These are phyloP conservation scores for Colletes collaris DNA, from an alignment of 2,888 invertebrate genomes.

Conservation along the genomic window DNA sequence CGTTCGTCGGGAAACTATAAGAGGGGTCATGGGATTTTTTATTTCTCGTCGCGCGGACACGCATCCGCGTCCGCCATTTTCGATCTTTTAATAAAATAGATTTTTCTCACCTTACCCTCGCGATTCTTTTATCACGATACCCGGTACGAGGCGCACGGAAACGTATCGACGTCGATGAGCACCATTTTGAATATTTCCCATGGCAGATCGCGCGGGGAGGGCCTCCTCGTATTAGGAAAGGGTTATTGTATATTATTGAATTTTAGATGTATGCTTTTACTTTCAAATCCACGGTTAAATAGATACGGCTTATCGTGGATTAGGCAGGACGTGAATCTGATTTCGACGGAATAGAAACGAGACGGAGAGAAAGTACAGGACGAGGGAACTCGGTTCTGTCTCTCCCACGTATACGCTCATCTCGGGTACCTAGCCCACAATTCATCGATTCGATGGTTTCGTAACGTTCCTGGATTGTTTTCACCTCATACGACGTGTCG, in stretches of 20 bases:
- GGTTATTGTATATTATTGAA: not conserved
- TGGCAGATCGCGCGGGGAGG: too few species aligned
- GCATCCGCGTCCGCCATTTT: too few species aligned
- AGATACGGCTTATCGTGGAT: constrained; percentile 1
- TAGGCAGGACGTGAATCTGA: constrained; percentile 44
- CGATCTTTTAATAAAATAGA: too few species aligned
- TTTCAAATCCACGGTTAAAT: not conserved
- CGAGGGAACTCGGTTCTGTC: constrained; percentile 55
- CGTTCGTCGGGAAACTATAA: too few species aligned
- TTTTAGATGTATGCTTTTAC: constrained; percentile 3
- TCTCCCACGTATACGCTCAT: constrained; percentile 63
- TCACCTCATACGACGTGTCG: constrained; percentile 28
- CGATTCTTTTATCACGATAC: too few species aligned
- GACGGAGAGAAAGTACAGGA: constrained; percentile 69
- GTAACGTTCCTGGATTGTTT: constrained; percentile 57
- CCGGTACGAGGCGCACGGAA: too few species aligned
- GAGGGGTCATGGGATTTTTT: too few species aligned
- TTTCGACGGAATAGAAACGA: constrained; percentile 56
- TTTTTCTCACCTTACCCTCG: too few species aligned
- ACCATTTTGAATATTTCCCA: too few species aligned
- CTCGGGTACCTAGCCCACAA: constrained; percentile 52
- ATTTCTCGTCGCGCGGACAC: too few species aligned
- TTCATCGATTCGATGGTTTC: constrained; percentile 66
- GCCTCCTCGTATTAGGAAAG: too few species aligned
- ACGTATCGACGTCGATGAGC: too few species aligned